Evolutionary conservation across 2,113 vertebrate species (phyloP).

Genomic region (Motacilla alba): DNA sequence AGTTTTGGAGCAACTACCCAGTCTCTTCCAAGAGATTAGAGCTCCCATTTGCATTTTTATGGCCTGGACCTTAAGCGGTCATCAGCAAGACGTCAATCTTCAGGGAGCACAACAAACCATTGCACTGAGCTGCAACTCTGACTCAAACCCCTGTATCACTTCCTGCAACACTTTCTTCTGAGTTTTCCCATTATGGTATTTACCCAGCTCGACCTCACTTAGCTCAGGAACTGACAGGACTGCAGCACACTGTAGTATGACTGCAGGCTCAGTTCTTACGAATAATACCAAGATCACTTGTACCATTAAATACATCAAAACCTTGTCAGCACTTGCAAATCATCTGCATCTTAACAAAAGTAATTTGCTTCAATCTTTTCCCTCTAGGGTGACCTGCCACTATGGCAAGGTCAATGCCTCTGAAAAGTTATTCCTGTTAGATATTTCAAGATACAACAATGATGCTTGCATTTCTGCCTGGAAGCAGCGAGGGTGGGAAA

Average conservation of each 20-base stretch:
- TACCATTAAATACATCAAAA: slow-evolving; percentile 60
- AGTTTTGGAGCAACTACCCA: not conserved
- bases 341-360: slow-evolving; percentile 58
- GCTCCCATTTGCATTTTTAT: not conserved
- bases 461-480: slow-evolving; percentile 37
- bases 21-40: not conserved
- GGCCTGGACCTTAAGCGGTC: not conserved
- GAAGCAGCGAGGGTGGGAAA: not conserved
- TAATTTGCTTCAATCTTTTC: slow-evolving; percentile 44
- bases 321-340: slow-evolving; percentile 50
- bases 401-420: slow-evolving; percentile 41
- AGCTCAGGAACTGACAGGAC: not conserved
- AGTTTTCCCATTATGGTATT: not conserved
- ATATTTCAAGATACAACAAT: slow-evolving; percentile 19
- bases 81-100: not conserved
- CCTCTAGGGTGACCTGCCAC: slow-evolving; percentile 50
- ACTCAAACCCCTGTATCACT: not conserved
- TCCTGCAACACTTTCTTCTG: not conserved
- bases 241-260: not conserved
- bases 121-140: no score
- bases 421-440: slow-evolving; percentile 36
- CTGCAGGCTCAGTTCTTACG: slow-evolving; percentile 2
- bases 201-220: not conserved
- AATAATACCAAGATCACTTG: slow-evolving; percentile 41
- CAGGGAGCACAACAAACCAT: not conserved